These are phyloP conservation scores for Coregonus sp. DNA, from an alignment of 2,797 vertebrate genomes.

Conservation along the genomic window DNA sequence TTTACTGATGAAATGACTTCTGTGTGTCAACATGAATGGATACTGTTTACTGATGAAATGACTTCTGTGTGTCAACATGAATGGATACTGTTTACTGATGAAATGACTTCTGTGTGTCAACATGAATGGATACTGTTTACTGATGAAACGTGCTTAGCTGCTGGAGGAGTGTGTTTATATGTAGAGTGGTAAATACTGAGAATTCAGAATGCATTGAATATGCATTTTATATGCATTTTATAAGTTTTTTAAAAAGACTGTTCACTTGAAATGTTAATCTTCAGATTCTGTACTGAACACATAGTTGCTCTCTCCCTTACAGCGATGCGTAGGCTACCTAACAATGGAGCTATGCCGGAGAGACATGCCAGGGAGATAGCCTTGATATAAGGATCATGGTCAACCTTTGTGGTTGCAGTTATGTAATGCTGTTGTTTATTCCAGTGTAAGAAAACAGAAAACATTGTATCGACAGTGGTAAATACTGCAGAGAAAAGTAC, in stretches of 20 bases:
- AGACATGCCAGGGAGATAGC: not conserved
- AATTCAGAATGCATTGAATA: not conserved
- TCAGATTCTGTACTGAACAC: not conserved
- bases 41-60: too few relatives aligned
- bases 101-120: too few relatives aligned
- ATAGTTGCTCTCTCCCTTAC: not conserved
- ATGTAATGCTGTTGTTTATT: not conserved
- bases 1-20: too few relatives aligned
- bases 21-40: too few relatives aligned
- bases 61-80: too few relatives aligned
- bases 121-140: too few relatives aligned
- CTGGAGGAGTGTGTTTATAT: slow-evolving; percentile 53
- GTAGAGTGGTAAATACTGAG: not conserved
- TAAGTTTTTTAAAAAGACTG: too few relatives aligned
- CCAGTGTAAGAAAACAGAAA: not conserved
- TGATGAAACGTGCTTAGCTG: slow-evolving; percentile 40
- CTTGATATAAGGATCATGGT: not conserved
- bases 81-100: too few relatives aligned
- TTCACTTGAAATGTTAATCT: not conserved
- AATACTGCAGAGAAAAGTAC: too few relatives aligned
- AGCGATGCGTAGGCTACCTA: not conserved
- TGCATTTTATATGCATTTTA: too few relatives aligned
- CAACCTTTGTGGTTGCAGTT: not conserved
- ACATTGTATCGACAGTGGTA: not conserved
- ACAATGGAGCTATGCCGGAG: not conserved